These are phyloP conservation scores for Itoplectis maculator DNA, from an alignment of 2,888 invertebrate genomes.

Conservation along the genomic window DNA sequence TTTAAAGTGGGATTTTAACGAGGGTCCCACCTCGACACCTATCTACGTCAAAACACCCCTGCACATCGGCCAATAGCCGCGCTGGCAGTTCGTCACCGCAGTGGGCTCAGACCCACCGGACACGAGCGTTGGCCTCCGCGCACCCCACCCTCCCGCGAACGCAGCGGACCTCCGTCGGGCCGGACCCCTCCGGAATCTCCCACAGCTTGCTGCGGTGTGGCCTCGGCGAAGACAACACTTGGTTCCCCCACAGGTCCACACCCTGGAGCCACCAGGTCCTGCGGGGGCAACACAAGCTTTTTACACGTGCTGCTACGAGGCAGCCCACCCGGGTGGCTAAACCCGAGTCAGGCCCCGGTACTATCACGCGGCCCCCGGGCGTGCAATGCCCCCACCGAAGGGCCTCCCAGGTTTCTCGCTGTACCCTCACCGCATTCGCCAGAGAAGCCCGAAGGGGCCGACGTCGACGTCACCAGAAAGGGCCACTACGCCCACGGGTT, in stretches of 20 bases:
- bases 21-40: neutral
- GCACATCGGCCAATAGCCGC: neutral
- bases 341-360: too few relatives aligned
- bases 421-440: slow-evolving; percentile 19
- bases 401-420: too few relatives aligned
- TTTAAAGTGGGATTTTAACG: neutral
- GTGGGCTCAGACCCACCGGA: neutral
- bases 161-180: neutral
- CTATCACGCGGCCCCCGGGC: too few relatives aligned
- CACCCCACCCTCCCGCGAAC: neutral
- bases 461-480: neutral
- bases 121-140: neutral
- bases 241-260: neutral
- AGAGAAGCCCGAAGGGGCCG: slow-evolving; percentile 3
- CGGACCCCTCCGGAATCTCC: neutral
- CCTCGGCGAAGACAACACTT: neutral
- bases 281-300: too few relatives aligned
- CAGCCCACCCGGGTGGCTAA: too few relatives aligned
- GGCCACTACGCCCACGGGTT: neutral
- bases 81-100: neutral
- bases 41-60: neutral
- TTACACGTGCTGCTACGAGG: too few relatives aligned
- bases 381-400: neutral
- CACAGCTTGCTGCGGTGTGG: neutral
- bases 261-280: neutral